These are phyloP conservation scores for Andrena camellia DNA, from an alignment of 2,888 invertebrate genomes.

Conservation along the genomic window DNA sequence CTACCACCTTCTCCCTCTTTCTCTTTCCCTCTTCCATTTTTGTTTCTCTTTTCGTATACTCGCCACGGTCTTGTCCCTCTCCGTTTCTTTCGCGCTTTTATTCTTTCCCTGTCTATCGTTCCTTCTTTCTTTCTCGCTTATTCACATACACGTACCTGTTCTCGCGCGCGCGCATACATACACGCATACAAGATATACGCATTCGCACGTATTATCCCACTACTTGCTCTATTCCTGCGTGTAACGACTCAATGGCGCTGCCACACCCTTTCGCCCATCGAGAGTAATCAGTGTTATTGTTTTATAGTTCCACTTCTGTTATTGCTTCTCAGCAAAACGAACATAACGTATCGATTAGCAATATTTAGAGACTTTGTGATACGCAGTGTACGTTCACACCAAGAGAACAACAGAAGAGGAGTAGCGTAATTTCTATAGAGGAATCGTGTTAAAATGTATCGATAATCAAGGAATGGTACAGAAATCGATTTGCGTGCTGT, in stretches of 20 bases:
- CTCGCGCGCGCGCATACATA: constrained; percentile 17
- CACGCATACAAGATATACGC: constrained; percentile 24
- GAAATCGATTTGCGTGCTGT: constrained; percentile 30
- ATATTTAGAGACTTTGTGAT: constrained; percentile 47
- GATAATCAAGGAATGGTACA: constrained; percentile 37
- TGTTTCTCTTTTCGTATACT: constrained; percentile 43
- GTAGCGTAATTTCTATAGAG: constrained; percentile 3
- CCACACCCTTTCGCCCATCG: constrained; percentile 84
- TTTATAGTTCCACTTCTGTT: constrained; percentile 79
- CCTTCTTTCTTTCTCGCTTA: constrained; percentile 57
- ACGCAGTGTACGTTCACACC: neutral
- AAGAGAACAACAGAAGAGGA: neutral
- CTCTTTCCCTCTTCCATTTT: constrained; percentile 41
- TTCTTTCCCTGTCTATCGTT: constrained; percentile 42
- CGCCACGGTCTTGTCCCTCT: constrained; percentile 46
- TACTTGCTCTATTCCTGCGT: constrained; percentile 81
- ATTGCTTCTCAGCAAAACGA: constrained; percentile 66
- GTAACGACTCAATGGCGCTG: constrained; percentile 84
- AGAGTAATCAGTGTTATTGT: constrained; percentile 84
- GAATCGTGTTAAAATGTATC: neutral
- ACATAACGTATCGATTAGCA: constrained; percentile 59
- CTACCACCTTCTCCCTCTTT: constrained; percentile 60
- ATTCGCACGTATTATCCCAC: constrained; percentile 70
- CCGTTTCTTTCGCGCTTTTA: constrained; percentile 37
- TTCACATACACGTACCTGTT: constrained; percentile 19